Percentiles rank a stretch among this genome's conserved stretches.
These are phyloP conservation scores for Microplitis demolitor DNA, from an alignment of 1,140 invertebrate species.

Conservation along the genomic window DNA sequence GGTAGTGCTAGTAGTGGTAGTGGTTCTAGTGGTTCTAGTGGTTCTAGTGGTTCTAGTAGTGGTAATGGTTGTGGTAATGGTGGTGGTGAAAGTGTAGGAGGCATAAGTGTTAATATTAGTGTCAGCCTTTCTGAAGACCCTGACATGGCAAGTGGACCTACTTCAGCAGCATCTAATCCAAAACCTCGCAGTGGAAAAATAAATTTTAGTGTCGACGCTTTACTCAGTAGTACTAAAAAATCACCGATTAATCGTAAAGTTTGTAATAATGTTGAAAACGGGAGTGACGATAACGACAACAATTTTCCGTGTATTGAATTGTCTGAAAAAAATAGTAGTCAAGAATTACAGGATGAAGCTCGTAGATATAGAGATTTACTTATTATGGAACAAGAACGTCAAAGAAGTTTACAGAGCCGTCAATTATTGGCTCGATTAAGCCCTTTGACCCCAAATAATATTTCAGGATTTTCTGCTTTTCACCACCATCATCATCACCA, in stretches of 20 bases:
- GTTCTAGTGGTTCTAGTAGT: not conserved
- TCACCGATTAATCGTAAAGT: slow-evolving; percentile 32
- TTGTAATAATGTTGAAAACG: slow-evolving; percentile 5
- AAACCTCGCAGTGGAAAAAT: slow-evolving; percentile 59
- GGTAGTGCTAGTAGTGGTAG: too few species aligned
- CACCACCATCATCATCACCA: slow-evolving; percentile 41
- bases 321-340: slow-evolving; percentile 26
- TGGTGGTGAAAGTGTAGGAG: slow-evolving; percentile 45
- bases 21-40: not conserved
- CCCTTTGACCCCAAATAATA: slow-evolving; percentile 39
- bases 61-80: not conserved
- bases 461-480: slow-evolving; percentile 27
- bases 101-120: slow-evolving; percentile 24
- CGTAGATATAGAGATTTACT: slow-evolving; percentile 48
- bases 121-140: slow-evolving; percentile 47
- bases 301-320: slow-evolving; percentile 19
- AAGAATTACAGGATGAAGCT: slow-evolving; percentile 45
- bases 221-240: slow-evolving; percentile 56
- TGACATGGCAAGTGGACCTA: slow-evolving; percentile 52
- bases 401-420: slow-evolving; percentile 47
- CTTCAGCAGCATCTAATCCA: slow-evolving; percentile 52
- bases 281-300: slow-evolving; percentile 10
- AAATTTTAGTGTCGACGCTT: slow-evolving; percentile 58
- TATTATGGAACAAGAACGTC: slow-evolving; percentile 49
- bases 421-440: slow-evolving; percentile 51